phyloP scores from a whole-genome alignment of 2,888 invertebrate species.

The Colletes collaris region DNA sequence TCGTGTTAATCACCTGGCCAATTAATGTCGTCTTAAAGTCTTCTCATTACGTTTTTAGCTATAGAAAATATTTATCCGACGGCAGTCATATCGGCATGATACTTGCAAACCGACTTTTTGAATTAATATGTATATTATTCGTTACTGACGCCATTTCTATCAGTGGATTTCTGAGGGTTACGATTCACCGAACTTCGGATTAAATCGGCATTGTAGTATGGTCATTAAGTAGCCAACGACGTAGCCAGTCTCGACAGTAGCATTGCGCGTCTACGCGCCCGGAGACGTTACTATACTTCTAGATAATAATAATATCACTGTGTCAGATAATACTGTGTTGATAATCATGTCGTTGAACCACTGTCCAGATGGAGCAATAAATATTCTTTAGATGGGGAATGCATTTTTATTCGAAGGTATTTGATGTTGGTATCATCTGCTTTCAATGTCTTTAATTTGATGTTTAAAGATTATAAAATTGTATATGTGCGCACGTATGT shows the following conservation, averaged over 20 bases:
- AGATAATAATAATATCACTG: conserved; percentile 49
- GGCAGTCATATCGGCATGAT: not conserved
- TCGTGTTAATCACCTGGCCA: not conserved
- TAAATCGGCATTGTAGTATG: conserved; percentile 35
- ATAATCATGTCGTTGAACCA: conserved; percentile 38
- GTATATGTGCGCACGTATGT: no score
- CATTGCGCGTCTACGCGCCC: conserved; percentile 24
- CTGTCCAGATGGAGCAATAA: conserved; percentile 44
- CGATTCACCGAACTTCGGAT: conserved; percentile 24
- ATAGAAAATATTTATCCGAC: not conserved
- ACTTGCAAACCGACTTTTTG: not conserved
- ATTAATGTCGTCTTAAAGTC: not conserved
- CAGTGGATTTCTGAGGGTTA: not conserved
- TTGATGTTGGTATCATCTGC: no score
- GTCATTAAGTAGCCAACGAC: conserved; percentile 43
- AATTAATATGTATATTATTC: not conserved
- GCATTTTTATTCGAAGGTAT: not conserved
- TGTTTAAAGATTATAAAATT: no score
- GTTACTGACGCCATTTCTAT: conserved; percentile 38
- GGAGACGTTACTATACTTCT: conserved; percentile 39
- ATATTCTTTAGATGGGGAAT: conserved; percentile 43
- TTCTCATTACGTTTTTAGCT: not conserved
- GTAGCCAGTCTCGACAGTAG: conserved; percentile 43
- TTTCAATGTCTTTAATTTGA: no score
- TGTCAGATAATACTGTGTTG: conserved; percentile 53